phyloP scores from a whole-genome alignment of 2,888 invertebrate species.

The Fabriciana adippe region DNA sequence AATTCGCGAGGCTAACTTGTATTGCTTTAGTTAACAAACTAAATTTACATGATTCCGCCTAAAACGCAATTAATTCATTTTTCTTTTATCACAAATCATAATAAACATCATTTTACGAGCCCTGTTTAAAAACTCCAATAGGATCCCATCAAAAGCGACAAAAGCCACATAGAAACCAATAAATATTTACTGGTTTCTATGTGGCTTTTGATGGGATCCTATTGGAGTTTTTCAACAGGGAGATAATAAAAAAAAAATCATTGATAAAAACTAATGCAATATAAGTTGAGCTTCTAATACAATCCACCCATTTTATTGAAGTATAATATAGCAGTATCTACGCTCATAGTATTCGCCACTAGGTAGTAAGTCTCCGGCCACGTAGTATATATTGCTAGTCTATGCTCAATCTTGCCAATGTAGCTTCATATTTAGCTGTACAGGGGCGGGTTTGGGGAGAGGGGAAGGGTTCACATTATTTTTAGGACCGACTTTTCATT shows the following conservation, averaged over 20 bases:
- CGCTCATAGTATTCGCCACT: conserved; percentile 63
- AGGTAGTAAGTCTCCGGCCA: conserved; percentile 51
- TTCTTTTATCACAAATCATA: too few relatives aligned
- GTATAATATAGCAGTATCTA: conserved; percentile 34
- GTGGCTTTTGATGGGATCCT: too few relatives aligned
- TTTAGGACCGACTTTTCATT: too few relatives aligned
- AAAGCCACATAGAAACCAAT: too few relatives aligned
- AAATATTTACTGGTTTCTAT: too few relatives aligned
- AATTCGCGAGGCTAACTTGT: conserved; percentile 20
- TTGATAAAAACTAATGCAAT: conserved; percentile 21
- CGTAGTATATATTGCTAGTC: conserved; percentile 46
- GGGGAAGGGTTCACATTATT: too few relatives aligned
- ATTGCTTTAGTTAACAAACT: conserved; percentile 20
- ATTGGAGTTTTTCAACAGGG: too few relatives aligned
- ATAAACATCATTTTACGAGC: too few relatives aligned
- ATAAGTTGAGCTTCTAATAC: conserved; percentile 18
- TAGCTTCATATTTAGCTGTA: conserved; percentile 12
- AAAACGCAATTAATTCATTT: not conserved
- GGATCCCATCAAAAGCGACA: too few relatives aligned
- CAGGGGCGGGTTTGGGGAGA: not conserved
- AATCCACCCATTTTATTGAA: conserved; percentile 38
- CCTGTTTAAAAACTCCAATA: too few relatives aligned
- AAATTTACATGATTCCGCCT: not conserved
- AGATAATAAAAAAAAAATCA: too few relatives aligned
- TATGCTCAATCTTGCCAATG: conserved; percentile 49